Base-by-base conservation (phyloP, 2,797 vertebrate genomes). In the Odontamblyopus rebecca region DNA sequence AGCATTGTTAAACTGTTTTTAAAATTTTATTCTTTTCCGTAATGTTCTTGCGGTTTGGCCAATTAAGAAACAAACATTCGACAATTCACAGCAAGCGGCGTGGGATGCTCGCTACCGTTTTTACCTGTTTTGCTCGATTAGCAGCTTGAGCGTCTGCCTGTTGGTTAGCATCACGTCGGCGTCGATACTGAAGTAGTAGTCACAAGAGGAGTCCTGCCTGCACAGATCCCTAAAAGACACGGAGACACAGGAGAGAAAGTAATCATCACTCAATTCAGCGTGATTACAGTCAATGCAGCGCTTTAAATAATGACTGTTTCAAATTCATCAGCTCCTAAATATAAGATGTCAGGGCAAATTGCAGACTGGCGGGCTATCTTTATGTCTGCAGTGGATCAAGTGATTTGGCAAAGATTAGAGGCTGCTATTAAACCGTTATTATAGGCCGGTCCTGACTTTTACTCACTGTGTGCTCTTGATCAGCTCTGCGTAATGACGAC, bases 41-140 rank as follows among this genome's bases (percentile, higher is more conserved):
- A 88, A 90, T 83, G 85, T 88, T 85, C 79, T 54, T 86, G 88
- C 67, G 86, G 89, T 84, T 90, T 90, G 69, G 72, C 77, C 74
- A 85, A 72, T 86, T 81, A 65, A 66, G 70, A 75, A 72, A 80
- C 75, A 76, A 77, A 80, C 70, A 18, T 61, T 75, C 65, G 62
- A 63, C 54, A 71, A 72, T 62, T 78, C 70, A 76, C 76, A 72
- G 76, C 70, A 61, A 56, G 53, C 23, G 76, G 35, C 53, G 83
- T 74, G 32, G 35, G 60, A 72, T 51, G 70, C 1, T 3, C 0
- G 15, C 23, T 57, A 19, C 16, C 27, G 16, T 7, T 30, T 59
- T 76, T 93, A 99, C 98, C 98, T 98, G 96, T 99, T 99, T 91
- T 99, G 97, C 88, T 99, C 96, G 23, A 99, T 95, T 83, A 99